Conservation (phyloP, 2,113 vertebrate species). For the Oplegnathus fasciatus region DNA sequence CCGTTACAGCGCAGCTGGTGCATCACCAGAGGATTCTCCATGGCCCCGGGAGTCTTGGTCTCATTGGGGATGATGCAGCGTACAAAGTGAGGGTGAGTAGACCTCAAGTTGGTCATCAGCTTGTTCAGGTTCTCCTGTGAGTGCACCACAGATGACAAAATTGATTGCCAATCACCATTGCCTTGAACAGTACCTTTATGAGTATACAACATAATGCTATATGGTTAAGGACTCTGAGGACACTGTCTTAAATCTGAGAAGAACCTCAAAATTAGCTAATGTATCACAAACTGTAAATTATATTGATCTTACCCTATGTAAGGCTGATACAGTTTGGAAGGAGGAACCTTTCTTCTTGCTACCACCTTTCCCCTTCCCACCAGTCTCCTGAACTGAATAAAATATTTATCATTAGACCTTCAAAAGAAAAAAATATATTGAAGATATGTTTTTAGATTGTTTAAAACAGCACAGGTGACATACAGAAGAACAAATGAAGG, state of each 20-base stretch:
- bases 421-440: neutral
- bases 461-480: neutral
- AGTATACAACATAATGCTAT: neutral
- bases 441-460: neutral
- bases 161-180: neutral
- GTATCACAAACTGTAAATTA: neutral
- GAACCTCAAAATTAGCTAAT: neutral
- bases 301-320: slow-evolving; percentile 86
- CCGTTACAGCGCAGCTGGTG: slow-evolving; percentile 98
- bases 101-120: slow-evolving; percentile 93
- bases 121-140: slow-evolving; percentile 94
- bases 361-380: slow-evolving; percentile 33
- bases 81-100: slow-evolving; percentile 95
- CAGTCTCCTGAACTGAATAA: slow-evolving; percentile 28
- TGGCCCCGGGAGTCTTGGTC: slow-evolving; percentile 91
- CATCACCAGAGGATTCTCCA: slow-evolving; percentile 95
- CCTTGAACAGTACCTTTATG: too few species aligned
- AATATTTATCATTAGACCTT: neutral
- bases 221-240: neutral
- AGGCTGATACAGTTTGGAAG: slow-evolving; percentile 91
- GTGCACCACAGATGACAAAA: neutral
- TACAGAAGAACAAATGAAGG: neutral
- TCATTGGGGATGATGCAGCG: slow-evolving; percentile 96
- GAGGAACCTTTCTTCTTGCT: slow-evolving; percentile 93
- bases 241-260: neutral